phyloP scores from a whole-genome alignment of 2,888 invertebrate genomes.

The Phyto melanocephala region DNA sequence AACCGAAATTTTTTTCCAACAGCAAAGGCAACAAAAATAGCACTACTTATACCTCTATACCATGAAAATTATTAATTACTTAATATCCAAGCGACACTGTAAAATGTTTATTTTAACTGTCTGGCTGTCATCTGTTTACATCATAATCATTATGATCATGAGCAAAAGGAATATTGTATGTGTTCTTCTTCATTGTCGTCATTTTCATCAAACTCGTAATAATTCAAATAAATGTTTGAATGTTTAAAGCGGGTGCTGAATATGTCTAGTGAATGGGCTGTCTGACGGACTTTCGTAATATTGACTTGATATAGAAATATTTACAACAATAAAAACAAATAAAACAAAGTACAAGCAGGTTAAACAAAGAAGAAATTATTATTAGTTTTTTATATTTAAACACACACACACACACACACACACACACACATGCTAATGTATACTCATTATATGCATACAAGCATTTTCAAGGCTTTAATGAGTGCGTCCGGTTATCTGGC shows the following conservation, averaged over 20 bases:
- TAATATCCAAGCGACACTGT: background rate
- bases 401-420: background rate
- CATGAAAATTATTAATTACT: background rate
- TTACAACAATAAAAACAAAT: background rate
- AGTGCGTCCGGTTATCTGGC: slow-evolving; percentile 60
- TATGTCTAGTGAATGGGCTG: background rate
- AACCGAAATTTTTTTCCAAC: background rate
- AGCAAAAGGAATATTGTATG: background rate
- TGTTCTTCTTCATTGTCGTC: background rate
- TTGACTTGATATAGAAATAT: slow-evolving; percentile 20
- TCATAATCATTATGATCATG: slow-evolving; percentile 8
- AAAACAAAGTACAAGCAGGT: slow-evolving; percentile 46
- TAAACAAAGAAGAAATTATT: slow-evolving; percentile 52
- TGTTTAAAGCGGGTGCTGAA: slow-evolving; percentile 44
- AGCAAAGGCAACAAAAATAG: background rate
- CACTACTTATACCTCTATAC: background rate
- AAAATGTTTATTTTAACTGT: slow-evolving; percentile 25
- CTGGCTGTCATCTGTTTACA: slow-evolving; percentile 43
- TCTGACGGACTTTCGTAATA: slow-evolving; percentile 33
- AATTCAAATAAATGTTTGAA: slow-evolving; percentile 41
- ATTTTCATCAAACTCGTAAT: slow-evolving; percentile 42
- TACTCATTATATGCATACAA: background rate
- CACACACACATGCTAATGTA: background rate
- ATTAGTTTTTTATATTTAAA: slow-evolving; percentile 19
- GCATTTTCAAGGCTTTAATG: slow-evolving; percentile 58